Conservation (phyloP, 2,888 invertebrate genomes). For the Melieria picta region DNA sequence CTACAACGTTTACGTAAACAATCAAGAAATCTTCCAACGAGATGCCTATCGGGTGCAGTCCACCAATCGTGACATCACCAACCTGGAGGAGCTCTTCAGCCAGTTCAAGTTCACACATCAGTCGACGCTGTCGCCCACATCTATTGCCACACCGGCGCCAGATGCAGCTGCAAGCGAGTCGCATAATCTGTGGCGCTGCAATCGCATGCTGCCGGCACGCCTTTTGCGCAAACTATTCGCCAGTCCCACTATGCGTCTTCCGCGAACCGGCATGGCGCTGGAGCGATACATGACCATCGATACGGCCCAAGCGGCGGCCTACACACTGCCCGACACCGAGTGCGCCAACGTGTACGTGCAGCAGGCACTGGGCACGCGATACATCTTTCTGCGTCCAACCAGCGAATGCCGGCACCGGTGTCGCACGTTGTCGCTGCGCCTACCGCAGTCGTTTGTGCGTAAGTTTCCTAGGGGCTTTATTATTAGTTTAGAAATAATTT, state of each 20-base stretch:
- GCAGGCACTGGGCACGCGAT: conserved; percentile 78
- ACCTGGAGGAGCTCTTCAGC: conserved; percentile 63
- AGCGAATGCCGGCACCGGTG: conserved; percentile 80
- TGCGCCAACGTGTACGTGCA: conserved; percentile 83
- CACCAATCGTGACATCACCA: conserved; percentile 59
- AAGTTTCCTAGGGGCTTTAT: conserved; percentile 66
- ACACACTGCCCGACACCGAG: conserved; percentile 81
- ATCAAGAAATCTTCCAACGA: conserved; percentile 73
- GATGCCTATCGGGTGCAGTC: conserved; percentile 70
- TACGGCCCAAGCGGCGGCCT: conserved; percentile 74
- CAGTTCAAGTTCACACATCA: conserved; percentile 59
- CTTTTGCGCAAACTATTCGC: conserved; percentile 77
- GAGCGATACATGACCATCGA: conserved; percentile 83
- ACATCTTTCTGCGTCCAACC: conserved; percentile 79
- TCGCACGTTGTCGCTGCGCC: conserved; percentile 75
- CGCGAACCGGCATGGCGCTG: conserved; percentile 78
- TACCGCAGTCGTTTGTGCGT: conserved; percentile 81
- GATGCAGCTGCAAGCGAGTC: conserved; percentile 42
- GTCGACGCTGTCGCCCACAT: conserved; percentile 6
- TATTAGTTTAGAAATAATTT: not conserved
- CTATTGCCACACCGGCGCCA: conserved; percentile 5
- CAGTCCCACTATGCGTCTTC: conserved; percentile 74
- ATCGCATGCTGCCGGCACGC: conserved; percentile 79
- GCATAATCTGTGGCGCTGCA: conserved; percentile 73
- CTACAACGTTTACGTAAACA: conserved; percentile 70